Base-by-base conservation (phyloP, 2,888 invertebrate genomes). In the Aphidius colemani region DNA sequence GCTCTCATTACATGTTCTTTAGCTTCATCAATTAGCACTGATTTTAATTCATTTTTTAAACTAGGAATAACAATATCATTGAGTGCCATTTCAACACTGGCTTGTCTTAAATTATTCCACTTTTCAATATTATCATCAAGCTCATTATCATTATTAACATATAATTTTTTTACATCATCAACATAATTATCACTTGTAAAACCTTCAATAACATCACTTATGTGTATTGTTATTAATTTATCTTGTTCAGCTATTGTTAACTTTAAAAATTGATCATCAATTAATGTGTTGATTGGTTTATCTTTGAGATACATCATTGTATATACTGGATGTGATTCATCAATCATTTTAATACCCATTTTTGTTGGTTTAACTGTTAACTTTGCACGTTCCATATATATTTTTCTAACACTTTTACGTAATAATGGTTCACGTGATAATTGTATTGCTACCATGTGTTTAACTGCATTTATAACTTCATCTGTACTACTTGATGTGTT, bases 381-480 rank as follows among this genome's bases (percentile, higher is more conserved):
- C 69, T 93, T 93, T 6, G 96, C 96, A 9, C 95, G 86, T 79
- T 96, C 96, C 74, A 92, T 91, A 80, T 93, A 92, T 51, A 92
- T 90, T 81, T 95, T 94, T 0, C 98, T 85, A 7, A 96, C 88
- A 71, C 91, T 90, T 75, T 91, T 90, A 1, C 97, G 86, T 8
- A 98, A 89, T 66, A 93, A 83, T 0, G 98, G 98, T 79, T 98
- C 97, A 59, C 94, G 88, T 0, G 96, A 92, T 61, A 99, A 84
- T 82, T 98, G 98, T 68, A 93, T 90, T 1, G 97, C 95, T 40
- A 98, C 94, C 91, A 99, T 95, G 83, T 93, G 94, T 74, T 94
- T 92, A 0, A 93, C 94, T 4, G 96, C 97, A 73, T 93, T 90
- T 53, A 99, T 78, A 10, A 94, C 94, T 78, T 96, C 95, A 5